Conservation (phyloP, 2,888 invertebrate genomes). For the Corythucha ciliata region DNA sequence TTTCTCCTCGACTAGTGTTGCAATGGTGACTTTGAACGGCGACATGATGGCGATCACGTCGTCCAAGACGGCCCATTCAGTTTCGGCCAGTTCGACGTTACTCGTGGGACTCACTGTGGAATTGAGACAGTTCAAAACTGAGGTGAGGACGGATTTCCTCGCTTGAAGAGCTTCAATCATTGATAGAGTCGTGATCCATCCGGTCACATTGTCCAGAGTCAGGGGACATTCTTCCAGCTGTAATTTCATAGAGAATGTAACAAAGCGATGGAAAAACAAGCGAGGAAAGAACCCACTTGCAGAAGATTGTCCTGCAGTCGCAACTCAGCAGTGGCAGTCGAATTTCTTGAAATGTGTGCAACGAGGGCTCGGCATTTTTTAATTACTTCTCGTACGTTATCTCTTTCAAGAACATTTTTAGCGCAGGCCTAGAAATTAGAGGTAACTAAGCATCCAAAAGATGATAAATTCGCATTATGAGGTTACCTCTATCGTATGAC, state of each 20-base stretch:
- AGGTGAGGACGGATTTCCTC: conserved; percentile 40
- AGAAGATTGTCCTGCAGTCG: conserved; percentile 41
- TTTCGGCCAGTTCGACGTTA: conserved; percentile 39
- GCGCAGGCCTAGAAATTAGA: conserved; percentile 38
- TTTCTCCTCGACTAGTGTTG: conserved; percentile 46
- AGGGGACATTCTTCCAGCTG: conserved; percentile 34
- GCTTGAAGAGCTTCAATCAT: conserved; percentile 43
- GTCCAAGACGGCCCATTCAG: conserved; percentile 43
- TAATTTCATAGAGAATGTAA: too few species aligned
- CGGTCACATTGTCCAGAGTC: conserved; percentile 34
- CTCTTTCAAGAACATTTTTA: conserved; percentile 42
- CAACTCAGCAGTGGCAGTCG: conserved; percentile 39
- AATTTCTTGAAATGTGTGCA: conserved; percentile 41
- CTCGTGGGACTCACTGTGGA: conserved; percentile 38
- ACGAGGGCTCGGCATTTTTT: conserved; percentile 42
- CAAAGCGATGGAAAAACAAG: too few species aligned
- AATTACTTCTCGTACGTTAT: conserved; percentile 41
- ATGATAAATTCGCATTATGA: too few species aligned
- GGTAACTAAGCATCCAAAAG: too few species aligned
- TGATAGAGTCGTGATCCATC: conserved; percentile 45
- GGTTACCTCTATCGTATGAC: conserved; percentile 42
- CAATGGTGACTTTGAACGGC: conserved; percentile 45
- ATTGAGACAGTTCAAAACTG: conserved; percentile 41
- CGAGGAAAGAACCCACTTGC: conserved; percentile 28
- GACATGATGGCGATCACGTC: conserved; percentile 44